Evolutionary conservation across 2,888 invertebrate species (phyloP).

Genomic region (Pristionchus japonicus): DNA sequence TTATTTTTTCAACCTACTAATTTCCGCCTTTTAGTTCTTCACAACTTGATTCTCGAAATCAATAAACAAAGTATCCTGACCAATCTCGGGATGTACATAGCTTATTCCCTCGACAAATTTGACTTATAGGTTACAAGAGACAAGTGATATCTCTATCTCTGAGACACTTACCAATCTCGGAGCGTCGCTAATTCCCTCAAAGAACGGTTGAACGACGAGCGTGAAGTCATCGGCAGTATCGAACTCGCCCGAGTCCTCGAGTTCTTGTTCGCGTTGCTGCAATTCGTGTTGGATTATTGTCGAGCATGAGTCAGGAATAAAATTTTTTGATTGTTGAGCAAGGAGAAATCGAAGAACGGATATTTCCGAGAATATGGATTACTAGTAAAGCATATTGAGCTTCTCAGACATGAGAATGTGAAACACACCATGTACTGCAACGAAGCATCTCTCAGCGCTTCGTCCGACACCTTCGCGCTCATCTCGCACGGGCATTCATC

Average conservation of each 20-base stretch:
- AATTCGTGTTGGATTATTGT: too few relatives aligned
- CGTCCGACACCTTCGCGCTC: conserved; percentile 58
- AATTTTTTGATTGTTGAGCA: neutral
- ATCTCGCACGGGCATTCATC: conserved; percentile 66
- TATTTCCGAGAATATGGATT: neutral
- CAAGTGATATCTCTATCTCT: too few relatives aligned
- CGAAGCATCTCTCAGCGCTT: conserved; percentile 57
- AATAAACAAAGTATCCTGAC: too few relatives aligned
- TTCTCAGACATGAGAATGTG: neutral
- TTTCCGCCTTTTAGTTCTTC: too few relatives aligned
- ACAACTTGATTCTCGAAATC: too few relatives aligned
- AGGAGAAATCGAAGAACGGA: neutral
- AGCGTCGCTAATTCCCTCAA: conserved; percentile 58
- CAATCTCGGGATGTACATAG: too few relatives aligned
- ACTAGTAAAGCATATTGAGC: neutral
- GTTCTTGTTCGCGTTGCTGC: conserved; percentile 25
- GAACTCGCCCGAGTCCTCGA: conserved; percentile 50
- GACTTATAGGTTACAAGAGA: too few relatives aligned
- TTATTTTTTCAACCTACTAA: neutral
- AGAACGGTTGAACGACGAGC: conserved; percentile 68
- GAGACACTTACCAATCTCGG: conserved; percentile 49
- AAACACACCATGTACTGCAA: conserved; percentile 58
- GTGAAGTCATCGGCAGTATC: conserved; percentile 66
- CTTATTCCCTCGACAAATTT: too few relatives aligned
- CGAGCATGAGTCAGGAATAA: too few relatives aligned